Conservation (phyloP, 2,888 invertebrate genomes). For the Hydroisotoma schaefferi region DNA sequence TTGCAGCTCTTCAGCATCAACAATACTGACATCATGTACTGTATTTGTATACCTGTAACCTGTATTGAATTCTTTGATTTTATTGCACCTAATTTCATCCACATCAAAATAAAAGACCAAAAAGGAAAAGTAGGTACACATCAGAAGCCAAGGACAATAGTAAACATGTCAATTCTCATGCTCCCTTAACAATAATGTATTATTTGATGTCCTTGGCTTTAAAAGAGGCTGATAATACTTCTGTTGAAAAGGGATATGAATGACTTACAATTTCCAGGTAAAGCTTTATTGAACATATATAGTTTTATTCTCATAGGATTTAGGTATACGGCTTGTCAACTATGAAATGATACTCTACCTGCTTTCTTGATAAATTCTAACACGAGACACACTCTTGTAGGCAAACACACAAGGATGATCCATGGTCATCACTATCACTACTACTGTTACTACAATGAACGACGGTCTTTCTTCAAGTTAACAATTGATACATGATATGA, state of each 20-base stretch:
- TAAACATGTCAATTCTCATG: constrained; percentile 1
- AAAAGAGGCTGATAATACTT: too few relatives aligned
- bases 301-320: neutral
- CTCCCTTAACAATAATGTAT: neutral
- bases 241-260: too few relatives aligned
- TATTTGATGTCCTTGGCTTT: neutral
- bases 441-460: neutral
- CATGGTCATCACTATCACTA: neutral
- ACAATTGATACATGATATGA: neutral
- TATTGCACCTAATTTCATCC: neutral
- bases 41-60: neutral
- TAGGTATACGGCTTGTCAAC: too few relatives aligned
- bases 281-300: too few relatives aligned
- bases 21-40: neutral
- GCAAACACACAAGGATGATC: neutral
- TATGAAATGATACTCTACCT: too few relatives aligned
- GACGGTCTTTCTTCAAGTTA: neutral
- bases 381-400: too few relatives aligned
- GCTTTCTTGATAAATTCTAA: too few relatives aligned
- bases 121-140: too few relatives aligned
- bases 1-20: too few relatives aligned
- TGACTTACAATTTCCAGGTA: too few relatives aligned
- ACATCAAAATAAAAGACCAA: neutral
- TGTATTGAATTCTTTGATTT: neutral
- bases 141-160: too few relatives aligned